Conservation (phyloP, 1,140 invertebrate genomes). For the Chlorops oryzae region DNA sequence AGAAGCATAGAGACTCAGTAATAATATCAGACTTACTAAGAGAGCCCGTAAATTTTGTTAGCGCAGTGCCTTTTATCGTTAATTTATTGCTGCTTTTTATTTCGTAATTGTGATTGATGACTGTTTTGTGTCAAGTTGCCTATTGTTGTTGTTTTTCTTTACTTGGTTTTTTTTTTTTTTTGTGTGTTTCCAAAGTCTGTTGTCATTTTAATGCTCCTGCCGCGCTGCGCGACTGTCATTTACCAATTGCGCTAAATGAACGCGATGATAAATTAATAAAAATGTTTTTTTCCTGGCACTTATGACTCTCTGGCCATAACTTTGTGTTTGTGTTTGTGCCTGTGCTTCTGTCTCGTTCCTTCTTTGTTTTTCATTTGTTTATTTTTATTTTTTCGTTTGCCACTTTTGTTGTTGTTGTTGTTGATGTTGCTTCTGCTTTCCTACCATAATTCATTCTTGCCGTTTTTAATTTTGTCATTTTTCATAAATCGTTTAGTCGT, state of each 20-base stretch:
- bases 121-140: conserved; percentile 38
- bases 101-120: conserved; percentile 46
- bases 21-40: too few relatives aligned
- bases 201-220: neutral
- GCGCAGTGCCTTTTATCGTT: conserved; percentile 32
- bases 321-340: neutral
- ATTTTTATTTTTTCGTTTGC: conserved; percentile 3
- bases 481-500: conserved; percentile 14
- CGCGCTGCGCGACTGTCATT: conserved; percentile 1
- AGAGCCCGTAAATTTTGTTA: too few relatives aligned
- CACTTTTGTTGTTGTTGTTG: conserved; percentile 2
- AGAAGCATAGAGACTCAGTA: too few relatives aligned
- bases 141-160: neutral
- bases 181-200: neutral
- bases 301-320: neutral
- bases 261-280: conserved; percentile 41
- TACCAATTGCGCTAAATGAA: conserved; percentile 12
- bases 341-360: neutral
- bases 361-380: neutral
- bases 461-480: conserved; percentile 9
- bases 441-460: conserved; percentile 7
- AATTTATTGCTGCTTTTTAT: conserved; percentile 37
- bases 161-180: neutral
- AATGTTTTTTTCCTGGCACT: conserved; percentile 3
- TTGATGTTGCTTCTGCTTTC: conserved; percentile 4